A percentile compares a stretch with the other conserved stretches of the same genome.
These are phyloP conservation scores for Phylloscopus whistleri DNA, from an alignment of 2,113 vertebrate genomes.

Conservation along the genomic window DNA sequence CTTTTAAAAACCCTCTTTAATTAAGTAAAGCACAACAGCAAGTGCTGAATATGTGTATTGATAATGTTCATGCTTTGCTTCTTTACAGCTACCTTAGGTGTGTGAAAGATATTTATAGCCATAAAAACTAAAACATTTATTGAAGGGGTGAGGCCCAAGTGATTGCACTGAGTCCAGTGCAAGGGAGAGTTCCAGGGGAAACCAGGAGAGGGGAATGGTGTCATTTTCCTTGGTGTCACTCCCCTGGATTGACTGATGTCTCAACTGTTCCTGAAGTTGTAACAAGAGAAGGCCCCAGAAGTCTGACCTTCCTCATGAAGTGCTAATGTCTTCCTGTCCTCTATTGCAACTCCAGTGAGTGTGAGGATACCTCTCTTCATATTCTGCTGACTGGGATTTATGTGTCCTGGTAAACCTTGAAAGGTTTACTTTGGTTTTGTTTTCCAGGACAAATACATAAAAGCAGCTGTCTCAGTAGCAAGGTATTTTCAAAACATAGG, in stretches of 20 bases:
- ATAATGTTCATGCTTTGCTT: neutral
- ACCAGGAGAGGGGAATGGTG: neutral
- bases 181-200: too few species aligned
- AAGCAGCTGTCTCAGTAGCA: neutral
- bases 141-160: neutral
- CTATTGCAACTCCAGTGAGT: neutral
- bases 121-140: neutral
- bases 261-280: neutral
- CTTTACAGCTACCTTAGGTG: neutral
- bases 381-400: neutral
- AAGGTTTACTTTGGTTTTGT: neutral
- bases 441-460: neutral
- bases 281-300: accelerated
- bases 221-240: neutral
- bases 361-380: neutral
- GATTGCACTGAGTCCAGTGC: neutral
- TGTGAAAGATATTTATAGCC: neutral
- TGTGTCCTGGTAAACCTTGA: neutral
- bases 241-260: neutral
- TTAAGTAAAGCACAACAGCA: neutral
- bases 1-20: neutral
- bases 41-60: neutral
- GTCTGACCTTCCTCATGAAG: neutral
- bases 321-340: neutral
- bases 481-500: neutral